These are phyloP conservation scores for Cryptotermes secundus DNA, from an alignment of 1,140 invertebrate species.

Conservation along the genomic window DNA sequence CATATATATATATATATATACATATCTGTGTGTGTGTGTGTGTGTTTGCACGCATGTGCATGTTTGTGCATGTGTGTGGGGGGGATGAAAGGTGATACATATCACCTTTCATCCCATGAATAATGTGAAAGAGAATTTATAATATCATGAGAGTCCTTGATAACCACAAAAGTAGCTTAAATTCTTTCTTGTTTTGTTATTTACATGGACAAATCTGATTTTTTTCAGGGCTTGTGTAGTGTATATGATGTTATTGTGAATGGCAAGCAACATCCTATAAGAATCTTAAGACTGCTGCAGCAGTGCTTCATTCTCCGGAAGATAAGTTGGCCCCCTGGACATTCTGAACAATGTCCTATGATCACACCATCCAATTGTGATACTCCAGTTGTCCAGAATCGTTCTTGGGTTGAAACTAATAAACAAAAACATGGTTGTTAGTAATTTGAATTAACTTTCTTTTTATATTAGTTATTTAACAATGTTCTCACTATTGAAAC, in stretches of 20 bases:
- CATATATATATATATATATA: no score
- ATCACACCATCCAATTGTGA: background rate
- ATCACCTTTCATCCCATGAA: no score
- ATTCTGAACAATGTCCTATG: background rate
- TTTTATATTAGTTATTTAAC: background rate
- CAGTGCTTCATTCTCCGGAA: background rate
- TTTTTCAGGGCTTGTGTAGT: constrained; percentile 69
- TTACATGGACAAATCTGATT: constrained; percentile 16
- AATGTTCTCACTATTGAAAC: no score
- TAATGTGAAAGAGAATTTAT: no score
- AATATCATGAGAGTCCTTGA: no score
- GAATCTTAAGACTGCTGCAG: background rate
- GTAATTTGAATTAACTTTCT: background rate
- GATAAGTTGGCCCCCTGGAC: background rate
- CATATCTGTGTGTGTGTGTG: no score
- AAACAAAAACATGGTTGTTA: background rate
- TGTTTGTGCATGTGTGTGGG: no score
- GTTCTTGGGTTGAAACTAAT: background rate
- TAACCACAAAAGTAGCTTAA: background rate
- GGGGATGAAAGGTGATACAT: no score
- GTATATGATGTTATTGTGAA: constrained; percentile 63
- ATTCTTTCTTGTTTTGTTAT: background rate
- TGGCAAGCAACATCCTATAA: background rate
- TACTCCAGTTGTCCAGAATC: background rate
- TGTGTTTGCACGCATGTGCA: no score